A percentile compares a stretch with the other conserved stretches of the same genome.
Conservation (phyloP, 1,140 invertebrate genomes). For the Drosophila athabasca region DNA sequence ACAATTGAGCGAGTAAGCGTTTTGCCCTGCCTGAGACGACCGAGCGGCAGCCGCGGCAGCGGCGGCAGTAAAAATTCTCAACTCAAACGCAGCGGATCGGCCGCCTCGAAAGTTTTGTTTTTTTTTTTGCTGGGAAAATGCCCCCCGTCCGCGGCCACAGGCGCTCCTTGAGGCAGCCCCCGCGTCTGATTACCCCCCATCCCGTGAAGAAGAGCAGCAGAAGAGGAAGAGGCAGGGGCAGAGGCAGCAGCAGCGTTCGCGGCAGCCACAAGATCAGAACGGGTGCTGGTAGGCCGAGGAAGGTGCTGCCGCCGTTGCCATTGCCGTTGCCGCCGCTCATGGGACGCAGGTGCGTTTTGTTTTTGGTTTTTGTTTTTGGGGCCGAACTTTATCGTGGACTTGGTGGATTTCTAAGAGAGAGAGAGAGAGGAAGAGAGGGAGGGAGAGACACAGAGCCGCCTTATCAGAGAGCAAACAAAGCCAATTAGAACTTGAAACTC, state of each 20-base stretch:
- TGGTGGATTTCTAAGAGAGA: not conserved
- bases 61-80: constrained; percentile 41
- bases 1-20: constrained; percentile 22
- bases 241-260: not conserved
- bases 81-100: constrained; percentile 44
- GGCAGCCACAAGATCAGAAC: too few relatives aligned
- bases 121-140: constrained; percentile 24
- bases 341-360: constrained; percentile 41
- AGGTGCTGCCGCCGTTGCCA: too few relatives aligned
- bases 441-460: not conserved
- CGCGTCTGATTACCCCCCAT: not conserved
- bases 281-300: too few relatives aligned
- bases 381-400: constrained; percentile 25
- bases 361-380: not conserved
- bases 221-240: not conserved
- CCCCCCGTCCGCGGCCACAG: constrained; percentile 8
- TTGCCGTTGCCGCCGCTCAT: not conserved
- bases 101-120: constrained; percentile 4
- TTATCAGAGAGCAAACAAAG: constrained; percentile 71
- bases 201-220: not conserved
- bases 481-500: constrained; percentile 64
- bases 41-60: constrained; percentile 5
- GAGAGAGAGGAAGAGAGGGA: not conserved
- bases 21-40: constrained; percentile 4
- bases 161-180: not conserved